These are phyloP conservation scores for Argyresthia goedartella DNA, from an alignment of 2,888 invertebrate species.

Conservation along the genomic window DNA sequence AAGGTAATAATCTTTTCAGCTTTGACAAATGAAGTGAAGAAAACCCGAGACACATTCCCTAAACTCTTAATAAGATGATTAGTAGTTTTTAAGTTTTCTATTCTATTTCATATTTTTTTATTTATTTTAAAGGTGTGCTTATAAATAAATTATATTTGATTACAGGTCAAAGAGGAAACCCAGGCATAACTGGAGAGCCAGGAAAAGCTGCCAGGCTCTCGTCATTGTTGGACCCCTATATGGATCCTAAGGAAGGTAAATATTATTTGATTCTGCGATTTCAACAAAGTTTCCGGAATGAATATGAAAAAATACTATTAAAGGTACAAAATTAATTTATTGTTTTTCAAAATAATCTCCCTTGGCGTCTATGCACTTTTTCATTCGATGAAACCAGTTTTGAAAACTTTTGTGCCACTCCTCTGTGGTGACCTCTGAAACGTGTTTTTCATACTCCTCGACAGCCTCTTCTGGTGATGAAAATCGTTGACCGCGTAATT, in stretches of 20 bases:
- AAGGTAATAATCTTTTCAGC: constrained; percentile 70
- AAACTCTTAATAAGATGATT: not conserved
- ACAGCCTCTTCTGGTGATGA: too few relatives aligned
- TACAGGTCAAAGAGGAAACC: constrained; percentile 73
- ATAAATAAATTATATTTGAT: not conserved
- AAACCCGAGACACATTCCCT: not conserved
- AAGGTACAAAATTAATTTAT: too few relatives aligned
- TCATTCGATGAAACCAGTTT: too few relatives aligned
- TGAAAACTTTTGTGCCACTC: too few relatives aligned
- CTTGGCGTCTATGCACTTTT: too few relatives aligned
- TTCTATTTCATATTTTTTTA: too few relatives aligned
- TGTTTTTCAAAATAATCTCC: too few relatives aligned
- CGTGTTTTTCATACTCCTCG: too few relatives aligned
- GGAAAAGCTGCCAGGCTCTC: constrained; percentile 78
- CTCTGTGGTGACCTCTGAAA: too few relatives aligned
- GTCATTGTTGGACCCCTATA: constrained; percentile 31
- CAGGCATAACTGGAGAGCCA: constrained; percentile 78
- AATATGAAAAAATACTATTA: too few relatives aligned
- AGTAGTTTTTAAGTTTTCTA: too few relatives aligned
- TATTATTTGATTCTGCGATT: not conserved
- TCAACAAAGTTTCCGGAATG: not conserved
- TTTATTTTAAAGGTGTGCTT: not conserved
- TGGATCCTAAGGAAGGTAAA: constrained; percentile 36
- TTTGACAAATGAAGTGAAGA: not conserved
- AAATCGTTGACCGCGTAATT: too few relatives aligned